A percentile compares a stretch with the other conserved stretches of the same genome.
Evolutionary conservation across 2,113 vertebrate species (phyloP).

Genomic region (Apaloderma vittatum): DNA sequence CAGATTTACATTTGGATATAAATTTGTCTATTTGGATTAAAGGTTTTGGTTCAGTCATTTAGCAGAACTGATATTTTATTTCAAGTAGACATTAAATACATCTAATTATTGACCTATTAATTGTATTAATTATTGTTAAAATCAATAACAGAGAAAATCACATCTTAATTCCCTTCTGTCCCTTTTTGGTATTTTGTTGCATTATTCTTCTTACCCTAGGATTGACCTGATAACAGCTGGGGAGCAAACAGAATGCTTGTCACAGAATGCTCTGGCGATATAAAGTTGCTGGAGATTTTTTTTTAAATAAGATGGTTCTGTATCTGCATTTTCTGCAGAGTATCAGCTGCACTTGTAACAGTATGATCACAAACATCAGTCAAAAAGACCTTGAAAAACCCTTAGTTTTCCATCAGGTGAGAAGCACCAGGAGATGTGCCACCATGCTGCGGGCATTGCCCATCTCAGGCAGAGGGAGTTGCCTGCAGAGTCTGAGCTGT

Average conservation of each 20-base stretch:
- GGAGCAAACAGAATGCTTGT: neutral
- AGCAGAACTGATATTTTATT: neutral
- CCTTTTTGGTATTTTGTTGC: neutral
- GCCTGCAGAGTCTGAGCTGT: neutral
- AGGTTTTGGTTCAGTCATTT: neutral
- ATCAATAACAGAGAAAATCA: neutral
- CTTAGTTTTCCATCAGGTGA: neutral
- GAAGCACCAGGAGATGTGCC: neutral
- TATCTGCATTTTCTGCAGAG: neutral
- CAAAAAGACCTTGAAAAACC: neutral
- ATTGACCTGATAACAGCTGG: neutral
- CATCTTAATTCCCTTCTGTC: neutral
- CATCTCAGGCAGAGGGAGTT: fast-evolving
- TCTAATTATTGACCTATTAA: neutral
- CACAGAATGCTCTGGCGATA: neutral
- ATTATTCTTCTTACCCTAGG: neutral
- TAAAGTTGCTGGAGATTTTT: neutral
- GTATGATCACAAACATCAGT: neutral
- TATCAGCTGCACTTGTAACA: neutral
- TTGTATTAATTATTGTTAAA: neutral
- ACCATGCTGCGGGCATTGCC: neutral
- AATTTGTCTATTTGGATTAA: neutral
- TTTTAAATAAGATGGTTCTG: neutral
- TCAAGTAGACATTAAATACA: neutral
- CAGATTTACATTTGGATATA: neutral